These are phyloP conservation scores for Oreochromis grahami DNA, from an alignment of 2,797 vertebrate species.

Conservation along the genomic window DNA sequence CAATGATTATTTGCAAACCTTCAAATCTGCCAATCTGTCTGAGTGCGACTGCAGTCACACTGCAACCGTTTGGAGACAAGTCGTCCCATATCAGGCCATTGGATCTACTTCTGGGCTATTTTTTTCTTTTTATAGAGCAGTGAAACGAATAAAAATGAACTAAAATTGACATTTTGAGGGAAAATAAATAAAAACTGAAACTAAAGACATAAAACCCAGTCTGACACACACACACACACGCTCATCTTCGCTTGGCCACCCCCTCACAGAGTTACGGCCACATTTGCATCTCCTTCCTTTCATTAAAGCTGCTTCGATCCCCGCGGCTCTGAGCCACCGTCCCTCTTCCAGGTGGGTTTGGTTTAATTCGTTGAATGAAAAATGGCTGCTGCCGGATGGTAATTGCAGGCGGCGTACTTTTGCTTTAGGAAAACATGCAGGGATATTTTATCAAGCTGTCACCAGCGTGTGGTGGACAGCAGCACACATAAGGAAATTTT, in stretches of 20 bases:
- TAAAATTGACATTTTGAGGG: neutral
- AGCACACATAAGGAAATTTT: neutral
- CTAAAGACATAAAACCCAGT: no score
- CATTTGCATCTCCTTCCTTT: slow-evolving; percentile 30
- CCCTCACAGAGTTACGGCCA: neutral
- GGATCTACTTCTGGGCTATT: neutral
- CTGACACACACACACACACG: neutral
- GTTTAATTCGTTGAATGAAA: slow-evolving; percentile 17
- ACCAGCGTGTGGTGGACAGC: neutral
- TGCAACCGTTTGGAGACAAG: neutral
- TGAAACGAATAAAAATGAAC: neutral
- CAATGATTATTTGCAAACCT: neutral
- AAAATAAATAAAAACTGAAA: neutral
- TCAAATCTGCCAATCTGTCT: neutral
- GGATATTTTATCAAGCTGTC: neutral
- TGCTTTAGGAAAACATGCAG: neutral
- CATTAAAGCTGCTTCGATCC: neutral
- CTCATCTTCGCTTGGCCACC: neutral
- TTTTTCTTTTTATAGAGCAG: neutral
- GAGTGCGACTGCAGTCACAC: neutral
- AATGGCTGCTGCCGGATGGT: neutral
- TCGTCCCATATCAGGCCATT: neutral
- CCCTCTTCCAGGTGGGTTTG: neutral
- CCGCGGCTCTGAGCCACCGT: neutral
- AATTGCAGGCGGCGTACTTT: neutral